These are phyloP conservation scores for Eupsilia transversa DNA, from an alignment of 2,888 invertebrate genomes.

Conservation along the genomic window DNA sequence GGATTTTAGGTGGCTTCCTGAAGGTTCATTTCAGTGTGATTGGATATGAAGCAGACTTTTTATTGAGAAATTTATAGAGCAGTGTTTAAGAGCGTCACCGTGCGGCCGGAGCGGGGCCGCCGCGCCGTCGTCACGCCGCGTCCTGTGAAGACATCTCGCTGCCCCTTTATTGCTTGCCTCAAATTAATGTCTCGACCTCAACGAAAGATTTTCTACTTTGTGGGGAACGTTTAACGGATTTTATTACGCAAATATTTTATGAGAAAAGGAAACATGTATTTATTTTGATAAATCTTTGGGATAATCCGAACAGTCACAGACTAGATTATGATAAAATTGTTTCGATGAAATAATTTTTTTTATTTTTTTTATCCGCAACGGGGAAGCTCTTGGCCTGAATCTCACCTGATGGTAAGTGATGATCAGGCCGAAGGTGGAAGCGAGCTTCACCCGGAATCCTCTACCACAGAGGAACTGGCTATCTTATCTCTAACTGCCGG, in stretches of 20 bases:
- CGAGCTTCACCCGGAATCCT: too few species aligned
- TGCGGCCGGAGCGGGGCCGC: slow-evolving; percentile 58
- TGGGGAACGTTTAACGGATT: slow-evolving; percentile 85
- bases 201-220: slow-evolving; percentile 86
- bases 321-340: slow-evolving; percentile 51
- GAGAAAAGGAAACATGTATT: slow-evolving; percentile 75
- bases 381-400: too few species aligned
- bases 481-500: too few species aligned
- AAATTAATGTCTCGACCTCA: slow-evolving; percentile 89
- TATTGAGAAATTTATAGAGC: slow-evolving; percentile 87
- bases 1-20: slow-evolving; percentile 71
- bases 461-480: too few species aligned
- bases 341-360: slow-evolving; percentile 36
- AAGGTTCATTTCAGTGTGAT: slow-evolving; percentile 81
- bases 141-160: slow-evolving; percentile 84
- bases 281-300: slow-evolving; percentile 63
- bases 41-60: slow-evolving; percentile 76
- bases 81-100: slow-evolving; percentile 84
- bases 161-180: slow-evolving; percentile 89
- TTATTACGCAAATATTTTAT: slow-evolving; percentile 85
- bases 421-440: too few species aligned
- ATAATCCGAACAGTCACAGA: slow-evolving; percentile 51
- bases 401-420: too few species aligned
- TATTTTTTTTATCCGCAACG: too few species aligned
- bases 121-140: slow-evolving; percentile 64